Conservation (phyloP, 2,888 invertebrate species). For the Orchestes rusci region DNA sequence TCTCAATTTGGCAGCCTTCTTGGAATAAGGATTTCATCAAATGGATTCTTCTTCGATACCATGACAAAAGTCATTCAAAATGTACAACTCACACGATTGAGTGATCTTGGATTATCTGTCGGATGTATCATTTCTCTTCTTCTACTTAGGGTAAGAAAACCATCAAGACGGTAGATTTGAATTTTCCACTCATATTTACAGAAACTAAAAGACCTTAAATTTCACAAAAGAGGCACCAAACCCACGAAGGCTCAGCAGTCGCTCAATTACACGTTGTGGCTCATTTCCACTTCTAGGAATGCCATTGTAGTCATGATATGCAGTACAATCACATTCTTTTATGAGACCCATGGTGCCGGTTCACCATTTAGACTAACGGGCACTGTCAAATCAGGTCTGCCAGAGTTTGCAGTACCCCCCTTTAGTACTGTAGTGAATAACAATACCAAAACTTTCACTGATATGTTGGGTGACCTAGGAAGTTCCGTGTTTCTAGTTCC, state of each 20-base stretch:
- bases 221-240: slow-evolving; percentile 41
- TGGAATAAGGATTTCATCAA: slow-evolving; percentile 65
- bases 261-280: slow-evolving; percentile 60
- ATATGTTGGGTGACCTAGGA: slow-evolving; percentile 75
- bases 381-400: slow-evolving; percentile 67
- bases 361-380: slow-evolving; percentile 71
- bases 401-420: slow-evolving; percentile 60
- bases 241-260: slow-evolving; percentile 42
- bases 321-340: slow-evolving; percentile 58
- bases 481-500: slow-evolving; percentile 81
- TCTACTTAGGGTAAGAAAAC: slow-evolving; percentile 61
- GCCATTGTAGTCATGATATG: slow-evolving; percentile 73
- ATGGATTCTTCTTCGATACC: slow-evolving; percentile 68
- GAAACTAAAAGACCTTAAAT: slow-evolving; percentile 66
- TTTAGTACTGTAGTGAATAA: slow-evolving; percentile 59
- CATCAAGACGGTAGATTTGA: too few relatives aligned
- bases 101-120: slow-evolving; percentile 67
- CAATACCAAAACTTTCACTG: slow-evolving; percentile 53
- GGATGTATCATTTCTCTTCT: slow-evolving; percentile 67
- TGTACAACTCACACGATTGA: slow-evolving; percentile 57
- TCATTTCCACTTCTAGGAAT: slow-evolving; percentile 75
- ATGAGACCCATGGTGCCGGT: slow-evolving; percentile 46
- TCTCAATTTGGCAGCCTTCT: slow-evolving; percentile 74
- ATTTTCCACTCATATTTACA: too few relatives aligned
- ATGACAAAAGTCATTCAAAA: slow-evolving; percentile 62